These are phyloP conservation scores for Centropus unirufus DNA, from an alignment of 2,113 vertebrate species.

Conservation along the genomic window DNA sequence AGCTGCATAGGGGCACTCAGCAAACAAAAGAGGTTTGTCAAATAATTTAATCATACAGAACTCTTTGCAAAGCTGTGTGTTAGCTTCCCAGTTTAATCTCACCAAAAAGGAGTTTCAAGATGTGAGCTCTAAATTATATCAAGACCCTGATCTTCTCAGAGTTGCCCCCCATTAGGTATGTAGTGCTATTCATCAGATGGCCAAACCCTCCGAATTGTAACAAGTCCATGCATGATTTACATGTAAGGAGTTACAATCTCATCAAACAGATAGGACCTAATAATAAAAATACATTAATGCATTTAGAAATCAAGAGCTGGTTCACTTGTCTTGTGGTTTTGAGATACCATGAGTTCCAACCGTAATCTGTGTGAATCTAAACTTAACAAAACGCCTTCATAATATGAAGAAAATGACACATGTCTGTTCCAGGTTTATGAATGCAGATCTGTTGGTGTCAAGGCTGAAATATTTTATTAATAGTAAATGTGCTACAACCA, in stretches of 20 bases:
- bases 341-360: neutral
- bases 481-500: neutral
- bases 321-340: neutral
- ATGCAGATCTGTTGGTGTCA: neutral
- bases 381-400: neutral
- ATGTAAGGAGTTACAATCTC: neutral
- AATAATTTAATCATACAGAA: neutral
- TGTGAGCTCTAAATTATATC: neutral
- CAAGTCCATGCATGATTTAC: neutral
- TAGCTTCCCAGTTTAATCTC: neutral
- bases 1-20: neutral
- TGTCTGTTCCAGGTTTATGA: neutral
- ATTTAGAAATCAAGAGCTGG: neutral
- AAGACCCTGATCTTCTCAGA: neutral
- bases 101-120: neutral
- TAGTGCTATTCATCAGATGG: neutral
- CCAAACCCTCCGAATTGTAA: neutral
- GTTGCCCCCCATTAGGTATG: neutral
- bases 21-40: neutral
- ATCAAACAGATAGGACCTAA: neutral
- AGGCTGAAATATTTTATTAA: constrained; percentile 11
- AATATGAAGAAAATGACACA: neutral
- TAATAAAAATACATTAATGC: neutral
- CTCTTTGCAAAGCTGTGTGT: neutral
- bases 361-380: neutral